Evolutionary conservation across 1,140 invertebrate species (phyloP).

Genomic region (Scylla paramamosain): DNA sequence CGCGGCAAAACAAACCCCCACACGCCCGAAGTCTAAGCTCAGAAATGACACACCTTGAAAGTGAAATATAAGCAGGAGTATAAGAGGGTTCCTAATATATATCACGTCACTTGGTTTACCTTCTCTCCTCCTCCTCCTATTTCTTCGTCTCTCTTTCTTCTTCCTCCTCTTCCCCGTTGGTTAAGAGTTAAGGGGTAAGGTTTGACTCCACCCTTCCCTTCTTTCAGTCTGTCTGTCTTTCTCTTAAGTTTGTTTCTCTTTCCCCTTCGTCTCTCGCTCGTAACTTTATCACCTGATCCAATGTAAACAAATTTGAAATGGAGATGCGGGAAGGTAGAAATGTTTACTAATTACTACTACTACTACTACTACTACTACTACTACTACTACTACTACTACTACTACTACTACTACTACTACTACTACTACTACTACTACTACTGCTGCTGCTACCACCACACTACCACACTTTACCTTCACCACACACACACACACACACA

Average conservation of each 20-base stretch:
- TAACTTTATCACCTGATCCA: background rate
- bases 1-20: too few relatives aligned
- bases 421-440: background rate
- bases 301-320: conserved; percentile 10
- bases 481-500: background rate
- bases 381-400: background rate
- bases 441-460: background rate
- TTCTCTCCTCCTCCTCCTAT: background rate
- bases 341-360: background rate
- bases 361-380: conserved; percentile 11
- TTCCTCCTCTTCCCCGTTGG: background rate
- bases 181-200: too few relatives aligned
- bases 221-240: conserved; percentile 8
- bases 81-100: background rate
- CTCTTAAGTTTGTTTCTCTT: background rate
- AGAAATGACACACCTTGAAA: too few relatives aligned
- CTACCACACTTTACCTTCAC: background rate
- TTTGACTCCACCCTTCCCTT: background rate
- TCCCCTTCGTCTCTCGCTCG: background rate
- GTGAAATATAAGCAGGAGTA: too few relatives aligned
- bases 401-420: background rate
- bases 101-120: background rate
- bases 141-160: background rate
- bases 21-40: too few relatives aligned
- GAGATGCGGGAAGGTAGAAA: background rate